Conservation (phyloP, 2,113 vertebrate genomes). For the Apodemus sylvaticus region DNA sequence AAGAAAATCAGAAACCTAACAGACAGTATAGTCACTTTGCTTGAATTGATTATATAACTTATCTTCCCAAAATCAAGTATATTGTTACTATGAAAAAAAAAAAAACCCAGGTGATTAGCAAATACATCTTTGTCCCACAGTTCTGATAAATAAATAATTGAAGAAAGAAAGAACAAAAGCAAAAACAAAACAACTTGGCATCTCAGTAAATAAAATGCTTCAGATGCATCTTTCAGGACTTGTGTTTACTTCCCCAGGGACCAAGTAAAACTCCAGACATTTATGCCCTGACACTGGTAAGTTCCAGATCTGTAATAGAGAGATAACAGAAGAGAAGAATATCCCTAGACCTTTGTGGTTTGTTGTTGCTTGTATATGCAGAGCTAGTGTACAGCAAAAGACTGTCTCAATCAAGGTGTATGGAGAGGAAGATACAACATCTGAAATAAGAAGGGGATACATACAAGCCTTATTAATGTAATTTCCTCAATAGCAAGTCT, state of each 20-base stretch:
- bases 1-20: neutral
- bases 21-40: neutral
- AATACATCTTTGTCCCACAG: neutral
- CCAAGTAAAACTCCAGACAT: neutral
- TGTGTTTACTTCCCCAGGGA: neutral
- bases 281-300: too few relatives aligned
- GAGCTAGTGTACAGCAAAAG: neutral
- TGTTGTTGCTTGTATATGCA: neutral
- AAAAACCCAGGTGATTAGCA: neutral
- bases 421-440: too few relatives aligned
- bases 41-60: neutral
- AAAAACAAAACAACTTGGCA: neutral
- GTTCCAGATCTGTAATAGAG: too few relatives aligned
- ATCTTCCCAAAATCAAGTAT: neutral
- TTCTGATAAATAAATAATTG: neutral
- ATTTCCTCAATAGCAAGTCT: slow-evolving; percentile 13
- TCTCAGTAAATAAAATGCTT: neutral
- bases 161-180: neutral
- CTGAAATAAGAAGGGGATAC: neutral
- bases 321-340: too few relatives aligned
- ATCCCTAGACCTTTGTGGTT: neutral
- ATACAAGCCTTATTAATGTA: neutral
- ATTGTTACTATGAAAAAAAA: neutral
- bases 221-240: neutral
- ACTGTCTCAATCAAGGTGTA: neutral